These are phyloP conservation scores for Euthynnus affinis DNA, from an alignment of 2,797 vertebrate genomes.

Conservation along the genomic window DNA sequence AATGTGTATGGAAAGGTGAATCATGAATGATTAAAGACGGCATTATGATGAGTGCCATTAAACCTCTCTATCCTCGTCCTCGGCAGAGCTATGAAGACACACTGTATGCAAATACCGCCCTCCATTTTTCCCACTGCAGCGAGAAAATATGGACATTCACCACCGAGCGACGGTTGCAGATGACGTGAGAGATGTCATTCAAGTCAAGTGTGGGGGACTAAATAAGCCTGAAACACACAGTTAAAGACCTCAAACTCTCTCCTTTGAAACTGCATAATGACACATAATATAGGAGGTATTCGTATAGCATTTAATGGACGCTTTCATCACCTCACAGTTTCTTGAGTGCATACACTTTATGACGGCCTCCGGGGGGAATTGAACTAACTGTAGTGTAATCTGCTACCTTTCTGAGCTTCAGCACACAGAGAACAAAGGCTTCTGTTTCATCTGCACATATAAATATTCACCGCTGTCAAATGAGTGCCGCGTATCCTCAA, in stretches of 20 bases:
- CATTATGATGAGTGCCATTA: slow-evolving; percentile 55
- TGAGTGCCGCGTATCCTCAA: background rate
- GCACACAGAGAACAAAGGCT: slow-evolving; percentile 29
- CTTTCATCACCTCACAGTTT: slow-evolving; percentile 27
- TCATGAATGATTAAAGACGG: slow-evolving; percentile 67
- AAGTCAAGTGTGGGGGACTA: slow-evolving; percentile 24
- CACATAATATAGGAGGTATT: slow-evolving; percentile 1
- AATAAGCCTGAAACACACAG: slow-evolving; percentile 6
- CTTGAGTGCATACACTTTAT: slow-evolving; percentile 40
- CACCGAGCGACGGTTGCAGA: background rate
- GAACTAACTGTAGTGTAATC: slow-evolving; percentile 7
- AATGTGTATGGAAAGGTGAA: slow-evolving; percentile 57
- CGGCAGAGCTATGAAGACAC: slow-evolving; percentile 7
- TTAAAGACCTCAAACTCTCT: slow-evolving; percentile 5
- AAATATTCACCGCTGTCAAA: background rate
- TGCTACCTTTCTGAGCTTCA: slow-evolving; percentile 15
- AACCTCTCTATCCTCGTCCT: slow-evolving; percentile 19
- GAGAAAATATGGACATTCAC: slow-evolving; percentile 1
- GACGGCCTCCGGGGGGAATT: slow-evolving; percentile 10
- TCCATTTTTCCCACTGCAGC: slow-evolving; percentile 7
- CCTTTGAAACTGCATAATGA: slow-evolving; percentile 16
- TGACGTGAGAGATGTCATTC: background rate
- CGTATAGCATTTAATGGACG: slow-evolving; percentile 31
- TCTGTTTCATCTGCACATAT: slow-evolving; percentile 14
- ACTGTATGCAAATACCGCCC: slow-evolving; percentile 28